Evolutionary conservation across 2,113 vertebrate genomes (phyloP), one percentile per base, ranked within the genome.

Genomic region (Suncus etruscus): DNA sequence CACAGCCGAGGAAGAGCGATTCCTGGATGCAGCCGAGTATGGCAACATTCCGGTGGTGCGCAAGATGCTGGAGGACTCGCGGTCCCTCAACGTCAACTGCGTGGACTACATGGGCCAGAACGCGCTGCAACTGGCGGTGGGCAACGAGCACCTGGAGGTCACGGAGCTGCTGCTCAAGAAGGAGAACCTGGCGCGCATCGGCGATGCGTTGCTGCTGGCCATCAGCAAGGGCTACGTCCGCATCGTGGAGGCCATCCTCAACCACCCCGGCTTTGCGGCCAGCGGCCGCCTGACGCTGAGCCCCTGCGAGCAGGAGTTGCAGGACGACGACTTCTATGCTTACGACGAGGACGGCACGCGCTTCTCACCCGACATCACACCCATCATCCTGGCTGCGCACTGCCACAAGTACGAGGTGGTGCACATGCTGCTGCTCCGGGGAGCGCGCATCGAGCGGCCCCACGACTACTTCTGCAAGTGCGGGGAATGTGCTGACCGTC

Each of bases 391-490:
- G 97, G 98, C 98, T 47, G 98, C 98, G 45, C 98, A 99, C 95
- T 98, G 98, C 96, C 98, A 98, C 96, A 98, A 98, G 95, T 99
- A 99, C 96, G 98, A 99, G 94, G 98, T 99, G 1, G 98, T 99
- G 82, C 98, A 99, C 94, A 98, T 98, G 98, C 96, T 99, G 58
- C 96, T 99, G 87, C 95, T 98, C 93, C 98, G 98, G 96, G 98
- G 98, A 16, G 98, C 98, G 0, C 96, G 98, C 90, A 99, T 99
- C 94, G 98, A 99, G 96, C 97, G 98, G 79, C 98, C 98, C 25
- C 98, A 99, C 75, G 98, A 99, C 95, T 99, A 99, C 93, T 99
- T 99, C 97, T 99, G 98, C 96, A 98, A 98, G 90, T 99, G 98
- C 86, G 97, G 89, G 24, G 98, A 99, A 94, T 99, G 98, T 83